These are phyloP conservation scores for Cercopithecus mona DNA, from an alignment of 2,113 vertebrate genomes.

Conservation along the genomic window DNA sequence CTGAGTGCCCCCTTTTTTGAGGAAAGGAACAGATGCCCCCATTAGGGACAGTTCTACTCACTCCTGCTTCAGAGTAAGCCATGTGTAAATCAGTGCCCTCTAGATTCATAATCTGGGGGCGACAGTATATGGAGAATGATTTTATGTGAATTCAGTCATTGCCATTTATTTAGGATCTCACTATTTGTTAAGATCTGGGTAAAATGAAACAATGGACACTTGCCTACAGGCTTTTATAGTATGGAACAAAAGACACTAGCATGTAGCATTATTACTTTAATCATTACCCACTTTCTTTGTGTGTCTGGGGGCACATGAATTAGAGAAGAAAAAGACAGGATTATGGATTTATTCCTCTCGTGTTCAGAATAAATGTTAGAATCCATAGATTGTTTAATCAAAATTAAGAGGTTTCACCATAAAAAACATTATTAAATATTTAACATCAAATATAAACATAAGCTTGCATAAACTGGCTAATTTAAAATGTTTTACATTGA, in stretches of 20 bases:
- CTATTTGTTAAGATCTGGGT: not conserved
- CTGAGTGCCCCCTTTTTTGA: slow-evolving; percentile 31
- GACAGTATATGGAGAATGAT: not conserved
- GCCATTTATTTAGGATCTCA: not conserved
- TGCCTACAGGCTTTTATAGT: not conserved
- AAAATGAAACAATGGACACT: not conserved
- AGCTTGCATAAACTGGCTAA: slow-evolving; percentile 28
- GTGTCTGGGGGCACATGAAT: not conserved
- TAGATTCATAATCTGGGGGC: slow-evolving; percentile 7
- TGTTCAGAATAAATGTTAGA: not conserved
- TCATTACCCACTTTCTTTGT: not conserved
- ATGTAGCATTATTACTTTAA: not conserved
- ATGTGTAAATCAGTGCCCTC: not conserved
- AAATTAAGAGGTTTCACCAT: not conserved
- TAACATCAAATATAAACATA: not conserved
- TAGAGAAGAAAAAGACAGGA: not conserved
- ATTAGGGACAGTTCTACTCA: not conserved
- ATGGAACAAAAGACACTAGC: not conserved
- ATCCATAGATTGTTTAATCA: not conserved
- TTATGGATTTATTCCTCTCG: not conserved
- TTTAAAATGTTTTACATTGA: slow-evolving; percentile 38
- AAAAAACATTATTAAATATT: not conserved
- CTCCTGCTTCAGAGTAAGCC: not conserved
- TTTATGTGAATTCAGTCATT: not conserved
- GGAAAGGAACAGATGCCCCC: slow-evolving; percentile 4